phyloP scores from a whole-genome alignment of 2,888 invertebrate genomes.

The Drosophila neotestacea region DNA sequence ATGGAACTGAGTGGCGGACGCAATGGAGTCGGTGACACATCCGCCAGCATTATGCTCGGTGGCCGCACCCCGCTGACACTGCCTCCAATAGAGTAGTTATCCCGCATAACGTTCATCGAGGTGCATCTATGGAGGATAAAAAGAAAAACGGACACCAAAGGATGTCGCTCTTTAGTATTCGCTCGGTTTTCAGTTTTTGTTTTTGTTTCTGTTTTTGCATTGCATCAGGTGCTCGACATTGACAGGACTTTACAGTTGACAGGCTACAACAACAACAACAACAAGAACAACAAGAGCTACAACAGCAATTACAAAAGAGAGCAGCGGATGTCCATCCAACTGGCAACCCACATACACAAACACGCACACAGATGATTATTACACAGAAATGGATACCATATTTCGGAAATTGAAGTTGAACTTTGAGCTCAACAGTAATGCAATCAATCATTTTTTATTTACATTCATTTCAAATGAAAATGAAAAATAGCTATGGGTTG shows the following conservation, averaged over 20 bases:
- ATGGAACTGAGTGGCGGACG: conserved; percentile 86
- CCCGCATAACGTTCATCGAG: conserved; percentile 93
- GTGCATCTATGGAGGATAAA: conserved; percentile 88
- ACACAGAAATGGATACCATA: conserved; percentile 14
- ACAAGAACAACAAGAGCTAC: conserved; percentile 1
- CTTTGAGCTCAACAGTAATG: conserved; percentile 11
- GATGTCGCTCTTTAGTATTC: conserved; percentile 45
- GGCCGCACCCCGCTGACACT: conserved; percentile 87
- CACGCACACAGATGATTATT: conserved; percentile 25
- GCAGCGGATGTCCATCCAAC: conserved; percentile 24
- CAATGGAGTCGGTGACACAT: conserved; percentile 85
- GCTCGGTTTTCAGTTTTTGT: background rate
- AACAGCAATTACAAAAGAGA: conserved; percentile 9
- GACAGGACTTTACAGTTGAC: conserved; percentile 41
- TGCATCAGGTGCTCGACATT: conserved; percentile 31
- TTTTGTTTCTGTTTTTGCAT: background rate
- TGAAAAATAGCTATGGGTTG: background rate
- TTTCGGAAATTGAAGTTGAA: conserved; percentile 32
- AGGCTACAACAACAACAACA: conserved; percentile 37
- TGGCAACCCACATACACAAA: conserved; percentile 13
- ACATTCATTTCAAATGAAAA: background rate
- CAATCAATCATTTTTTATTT: conserved; percentile 8
- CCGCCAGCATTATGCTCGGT: conserved; percentile 84
- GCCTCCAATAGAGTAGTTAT: conserved; percentile 87
- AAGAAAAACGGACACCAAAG: conserved; percentile 35